Conservation (phyloP, 1,140 invertebrate genomes). For the Ceratosolen fusciceps region DNA sequence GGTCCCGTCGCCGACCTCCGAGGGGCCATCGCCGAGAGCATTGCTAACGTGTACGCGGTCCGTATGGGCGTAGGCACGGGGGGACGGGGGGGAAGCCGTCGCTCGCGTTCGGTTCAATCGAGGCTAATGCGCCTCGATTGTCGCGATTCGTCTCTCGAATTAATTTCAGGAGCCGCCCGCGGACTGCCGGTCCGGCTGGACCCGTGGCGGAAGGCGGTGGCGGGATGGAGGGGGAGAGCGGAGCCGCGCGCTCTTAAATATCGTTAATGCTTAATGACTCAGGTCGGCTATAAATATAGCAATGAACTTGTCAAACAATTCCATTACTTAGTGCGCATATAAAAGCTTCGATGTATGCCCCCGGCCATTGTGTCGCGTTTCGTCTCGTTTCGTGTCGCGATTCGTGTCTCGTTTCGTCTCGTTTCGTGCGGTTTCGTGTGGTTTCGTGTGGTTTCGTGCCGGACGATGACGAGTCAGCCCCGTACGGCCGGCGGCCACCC, state of each 20-base stretch:
- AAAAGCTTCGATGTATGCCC: background rate
- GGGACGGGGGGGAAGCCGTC: background rate
- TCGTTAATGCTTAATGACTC: conserved; percentile 6
- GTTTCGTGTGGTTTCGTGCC: too few relatives aligned
- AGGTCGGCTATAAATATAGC: background rate
- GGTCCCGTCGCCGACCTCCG: conserved; percentile 31
- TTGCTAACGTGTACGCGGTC: too few relatives aligned
- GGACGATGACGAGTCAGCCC: background rate
- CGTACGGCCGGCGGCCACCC: too few relatives aligned
- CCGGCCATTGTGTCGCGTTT: background rate
- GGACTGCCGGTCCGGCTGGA: background rate
- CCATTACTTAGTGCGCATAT: background rate
- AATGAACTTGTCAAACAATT: conserved; percentile 9
- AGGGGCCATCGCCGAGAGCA: background rate
- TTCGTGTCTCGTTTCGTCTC: too few relatives aligned
- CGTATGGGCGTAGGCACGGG: too few relatives aligned
- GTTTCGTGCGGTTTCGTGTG: too few relatives aligned
- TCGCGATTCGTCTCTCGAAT: background rate
- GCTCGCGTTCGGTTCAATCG: conserved; percentile 35
- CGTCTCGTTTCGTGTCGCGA: too few relatives aligned
- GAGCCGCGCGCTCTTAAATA: conserved; percentile 13
- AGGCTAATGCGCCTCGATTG: conserved; percentile 45
- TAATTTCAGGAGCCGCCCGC: background rate
- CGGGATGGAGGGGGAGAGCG: background rate
- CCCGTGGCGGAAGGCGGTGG: background rate